Evolutionary conservation across 2,113 vertebrate genomes (phyloP), one percentile per base, ranked within the genome.

Genomic region (Tenrec ecaudatus): DNA sequence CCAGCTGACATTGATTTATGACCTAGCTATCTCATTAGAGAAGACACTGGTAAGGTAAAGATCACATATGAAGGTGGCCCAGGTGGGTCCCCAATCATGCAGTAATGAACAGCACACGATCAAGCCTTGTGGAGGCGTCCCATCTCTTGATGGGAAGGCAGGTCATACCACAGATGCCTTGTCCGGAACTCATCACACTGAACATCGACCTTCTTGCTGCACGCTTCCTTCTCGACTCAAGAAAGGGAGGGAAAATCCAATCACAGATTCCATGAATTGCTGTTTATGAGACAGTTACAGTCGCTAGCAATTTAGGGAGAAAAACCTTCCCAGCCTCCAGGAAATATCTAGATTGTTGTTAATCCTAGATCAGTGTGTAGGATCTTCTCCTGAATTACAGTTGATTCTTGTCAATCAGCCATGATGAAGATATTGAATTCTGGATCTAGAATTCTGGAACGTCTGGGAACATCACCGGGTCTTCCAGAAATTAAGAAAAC

Each of bases 401-500:
- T 64, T 86, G 82, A 40, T 62, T 60, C 38, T 36, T 62, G 60
- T 23, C 3, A 77, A 57, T 64, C 73, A 82, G 27, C 6, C 29
- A 22, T 79, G 64, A 90, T 20, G 57, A 23, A 82, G 27, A 53
- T 57, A 47, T 40, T 31, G 69, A 73, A 79, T 82, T 58, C 66
- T 89, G 40, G 31, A 89, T 40, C 79, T 66, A 22, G 2, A 53
- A 53, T 53, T 53, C 36, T 77, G 64, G 78, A 80, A 23, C 23
- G 79, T 93, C 88, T 80, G 20, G 60, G 60, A 53, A 53, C 47
- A 68, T 58, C 8, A 43, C 75, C n/a, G 53, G 27, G 27, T 8
- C 79, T 85, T 33, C 27, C 73, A n/a, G 81, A 31, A 79, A 31
- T 82, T 76, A 80, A 86, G 58, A 86, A 94, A 88, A 69, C 57